A percentile compares a stretch with the other conserved stretches of the same genome.
Evolutionary conservation across 2,888 invertebrate genomes (phyloP).

Genomic region (Drosophila differens): DNA sequence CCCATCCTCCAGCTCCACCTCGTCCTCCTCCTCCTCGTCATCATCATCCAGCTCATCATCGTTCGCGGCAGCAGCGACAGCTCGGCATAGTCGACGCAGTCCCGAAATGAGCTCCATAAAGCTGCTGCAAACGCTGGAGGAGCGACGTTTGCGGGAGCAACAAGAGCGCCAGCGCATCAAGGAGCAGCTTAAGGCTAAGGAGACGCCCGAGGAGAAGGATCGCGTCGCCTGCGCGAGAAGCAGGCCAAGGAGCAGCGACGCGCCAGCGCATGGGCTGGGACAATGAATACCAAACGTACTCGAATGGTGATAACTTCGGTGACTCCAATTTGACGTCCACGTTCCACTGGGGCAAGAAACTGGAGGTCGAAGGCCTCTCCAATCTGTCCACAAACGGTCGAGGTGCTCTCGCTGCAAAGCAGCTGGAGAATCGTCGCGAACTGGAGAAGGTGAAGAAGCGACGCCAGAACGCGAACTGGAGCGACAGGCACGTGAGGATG

Average conservation of each 20-base stretch:
- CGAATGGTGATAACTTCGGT: constrained; percentile 99
- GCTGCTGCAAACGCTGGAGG: constrained; percentile 90
- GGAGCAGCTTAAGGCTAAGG: constrained; percentile 92
- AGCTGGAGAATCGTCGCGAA: constrained; percentile 95
- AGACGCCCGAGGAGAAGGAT: constrained; percentile 98
- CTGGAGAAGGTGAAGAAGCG: constrained; percentile 97
- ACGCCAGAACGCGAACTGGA: constrained; percentile 94
- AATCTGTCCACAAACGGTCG: constrained; percentile 91
- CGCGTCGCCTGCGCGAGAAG: constrained; percentile 94
- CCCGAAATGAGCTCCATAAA: constrained; percentile 84
- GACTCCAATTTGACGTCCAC: constrained; percentile 97
- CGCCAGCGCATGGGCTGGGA: constrained; percentile 99
- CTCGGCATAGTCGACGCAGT: constrained; percentile 13
- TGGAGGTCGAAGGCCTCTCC: constrained; percentile 95
- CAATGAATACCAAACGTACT: constrained; percentile 97
- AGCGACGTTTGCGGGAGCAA: constrained; percentile 88
- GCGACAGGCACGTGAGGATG: constrained; percentile 92
- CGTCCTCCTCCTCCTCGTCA: constrained; percentile 30
- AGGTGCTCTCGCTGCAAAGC: constrained; percentile 92
- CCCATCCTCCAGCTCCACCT: constrained; percentile 29
- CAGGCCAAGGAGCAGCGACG: constrained; percentile 94
- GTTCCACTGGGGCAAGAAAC: constrained; percentile 98
- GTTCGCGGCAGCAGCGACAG: neutral
- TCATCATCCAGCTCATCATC: constrained; percentile 21
- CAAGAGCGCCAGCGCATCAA: constrained; percentile 90